A percentile compares a stretch with the other conserved stretches of the same genome.
Conservation (phyloP, 2,113 vertebrate species). For the Elaphurus davidianus region DNA sequence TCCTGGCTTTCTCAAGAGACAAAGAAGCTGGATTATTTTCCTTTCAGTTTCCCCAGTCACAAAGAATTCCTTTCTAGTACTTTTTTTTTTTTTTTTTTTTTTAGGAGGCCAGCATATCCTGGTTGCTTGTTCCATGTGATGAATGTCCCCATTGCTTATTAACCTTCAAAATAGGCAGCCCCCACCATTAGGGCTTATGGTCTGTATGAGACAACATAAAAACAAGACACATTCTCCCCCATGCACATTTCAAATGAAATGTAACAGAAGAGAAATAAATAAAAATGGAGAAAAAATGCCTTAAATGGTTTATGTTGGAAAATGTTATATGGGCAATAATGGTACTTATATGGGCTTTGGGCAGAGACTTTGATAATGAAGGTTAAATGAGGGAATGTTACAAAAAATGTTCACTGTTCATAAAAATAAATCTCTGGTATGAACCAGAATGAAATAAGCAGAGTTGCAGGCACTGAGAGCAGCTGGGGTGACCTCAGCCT, state of each 20-base stretch:
- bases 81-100: constrained; percentile 32
- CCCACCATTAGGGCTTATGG: constrained; percentile 68
- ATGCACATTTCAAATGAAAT: constrained; percentile 76
- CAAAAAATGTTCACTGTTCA: constrained; percentile 76
- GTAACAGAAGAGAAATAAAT: constrained; percentile 77
- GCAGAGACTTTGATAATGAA: constrained; percentile 77
- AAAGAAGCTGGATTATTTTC: constrained; percentile 2
- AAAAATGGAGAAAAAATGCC: constrained; percentile 65
- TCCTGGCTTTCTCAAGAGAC: not conserved
- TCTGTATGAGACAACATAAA: constrained; percentile 74
- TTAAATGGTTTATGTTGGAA: constrained; percentile 76
- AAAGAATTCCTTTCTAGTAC: constrained; percentile 5
- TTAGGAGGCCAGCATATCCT: not conserved
- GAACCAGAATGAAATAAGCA: constrained; percentile 73
- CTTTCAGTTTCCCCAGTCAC: constrained; percentile 20
- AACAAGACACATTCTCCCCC: constrained; percentile 71
- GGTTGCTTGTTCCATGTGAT: constrained; percentile 57
- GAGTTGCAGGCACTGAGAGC: constrained; percentile 51
- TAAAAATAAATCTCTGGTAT: constrained; percentile 77
- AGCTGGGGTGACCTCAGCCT: constrained; percentile 67
- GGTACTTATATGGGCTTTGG: constrained; percentile 68
- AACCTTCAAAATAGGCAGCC: constrained; percentile 66
- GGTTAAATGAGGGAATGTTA: constrained; percentile 78
- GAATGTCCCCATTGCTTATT: constrained; percentile 55
- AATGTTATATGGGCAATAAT: constrained; percentile 76